Base-by-base conservation (phyloP, 2,113 vertebrate species). In the Oenanthe melanoleuca region DNA sequence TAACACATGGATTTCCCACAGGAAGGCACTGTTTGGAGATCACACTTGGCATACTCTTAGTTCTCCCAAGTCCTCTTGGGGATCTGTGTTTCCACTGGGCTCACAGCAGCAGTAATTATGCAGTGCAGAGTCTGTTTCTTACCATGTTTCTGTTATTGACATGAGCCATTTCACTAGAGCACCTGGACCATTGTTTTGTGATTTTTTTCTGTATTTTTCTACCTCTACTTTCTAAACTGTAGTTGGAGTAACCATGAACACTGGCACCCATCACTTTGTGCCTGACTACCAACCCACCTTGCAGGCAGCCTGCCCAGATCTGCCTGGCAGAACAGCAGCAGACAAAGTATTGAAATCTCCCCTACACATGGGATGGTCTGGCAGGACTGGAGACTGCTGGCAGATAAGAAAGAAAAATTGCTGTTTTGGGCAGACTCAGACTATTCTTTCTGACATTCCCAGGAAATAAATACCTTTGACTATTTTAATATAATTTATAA, bases 131-230 rank as follows among this genome's bases (percentile, higher is more conserved):
- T 28, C 14, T 37, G 8, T 56, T 72, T 72, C 63, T 95, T 53
- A 28, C 7, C 3, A 5, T 40, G 13, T 40, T 74, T 89, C 29
- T 74, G 16, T 80, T 16, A 7, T 45, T 45, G 33, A 37, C 18
- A 45, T 21, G 8, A 28, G 14, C 9, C 13, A 9, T 23, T 81
- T 26, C 49, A 55, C 15, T 34, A 52, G 5, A 63, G 21, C 3
- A 64, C 22, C 10, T 45, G 1, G 21, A 15, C 40, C 2, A 24
- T 9, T 1, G 9, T n/a, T 74, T 59, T 1, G 1, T 18, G 17
- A 6, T n/a, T 86, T 78, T 64, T 78, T 64, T 47, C 34, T 47
- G 4, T 60, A 7, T 25, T 86, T 92, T 81, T 73, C 9, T n/a
- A 7, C 31, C 73, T n/a, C 14, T 29, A 4, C 15, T 86, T 73